Evolutionary conservation across 2,888 invertebrate genomes (phyloP), one percentile per base, ranked within the genome.

Genomic region (Lacanobia wlatinum): DNA sequence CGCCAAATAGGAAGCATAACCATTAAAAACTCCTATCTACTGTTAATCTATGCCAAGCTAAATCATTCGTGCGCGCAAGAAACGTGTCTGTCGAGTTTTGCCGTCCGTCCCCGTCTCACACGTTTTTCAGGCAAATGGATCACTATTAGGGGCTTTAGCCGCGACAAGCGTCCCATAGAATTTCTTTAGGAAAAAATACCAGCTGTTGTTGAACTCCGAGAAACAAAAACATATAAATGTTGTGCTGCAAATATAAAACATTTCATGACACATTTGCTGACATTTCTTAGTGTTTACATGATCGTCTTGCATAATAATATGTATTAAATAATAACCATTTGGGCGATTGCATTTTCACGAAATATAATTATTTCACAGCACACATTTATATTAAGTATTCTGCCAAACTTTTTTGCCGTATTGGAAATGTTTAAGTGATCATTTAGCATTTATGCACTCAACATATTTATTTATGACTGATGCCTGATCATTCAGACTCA

Each of bases 391-490:
- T 65, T 12, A 23, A 48, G 34, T 70, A 14, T 43, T 50, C 58
- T 52, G 66, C 66, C 83, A 73, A 63, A 73, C 61, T 63, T 73
- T 83, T 79, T 79, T 79, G 63, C 60, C 52, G 5, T 40, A 23
- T 38, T 70, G 23, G 52, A 12, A 56, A 23, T 56, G 28, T 63
- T 55, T 40, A 59, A 65, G 14, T 52, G 28, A 56, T 28, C 28
- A 43, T n/a, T 58, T n/a, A 53, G 46, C 7, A 48, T 43, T 52
- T 63, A 34, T 43, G 48, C 10, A 43, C n/a, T 40, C 43, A 74
- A 64, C 14, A n/a, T 59, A 59, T 16, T n/a, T 56, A 60, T 60
- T n/a, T 56, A 60, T 60, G 21, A 55, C 60, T 79, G 23, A 56
- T 50, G 23, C 34, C 6, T 56, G 28, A n/a, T 21, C 53, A 55